These are phyloP conservation scores for Heliconius congener DNA, from an alignment of 1,140 invertebrate species.

Conservation along the genomic window DNA sequence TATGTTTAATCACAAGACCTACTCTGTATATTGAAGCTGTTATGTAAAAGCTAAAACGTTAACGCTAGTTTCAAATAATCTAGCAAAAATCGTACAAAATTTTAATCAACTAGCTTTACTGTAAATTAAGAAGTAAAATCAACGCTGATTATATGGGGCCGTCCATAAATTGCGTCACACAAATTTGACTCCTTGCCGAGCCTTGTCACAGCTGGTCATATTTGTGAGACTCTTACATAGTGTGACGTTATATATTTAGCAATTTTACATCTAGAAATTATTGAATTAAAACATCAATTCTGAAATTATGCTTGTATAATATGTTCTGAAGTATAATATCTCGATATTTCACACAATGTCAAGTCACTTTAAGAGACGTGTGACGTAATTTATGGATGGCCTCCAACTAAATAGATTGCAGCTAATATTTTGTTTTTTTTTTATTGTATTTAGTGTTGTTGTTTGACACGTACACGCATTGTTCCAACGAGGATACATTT, in stretches of 20 bases:
- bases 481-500: constrained; percentile 28
- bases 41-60: neutral
- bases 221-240: too few species aligned
- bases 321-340: too few species aligned
- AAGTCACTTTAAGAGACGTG: too few species aligned
- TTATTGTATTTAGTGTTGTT: neutral
- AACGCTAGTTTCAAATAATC: constrained; percentile 15
- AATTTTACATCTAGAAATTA: too few species aligned
- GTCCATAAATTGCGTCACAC: too few species aligned
- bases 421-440: neutral
- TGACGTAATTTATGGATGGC: too few species aligned
- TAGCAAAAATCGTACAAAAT: constrained; percentile 16
- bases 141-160: constrained; percentile 1
- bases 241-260: too few species aligned
- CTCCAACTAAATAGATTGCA: neutral
- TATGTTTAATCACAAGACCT: neutral
- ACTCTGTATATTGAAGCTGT: neutral
- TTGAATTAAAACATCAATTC: too few species aligned
- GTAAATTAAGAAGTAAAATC: neutral
- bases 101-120: constrained; percentile 10
- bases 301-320: too few species aligned
- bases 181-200: too few species aligned
- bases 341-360: too few species aligned
- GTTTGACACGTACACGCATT: neutral
- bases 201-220: too few species aligned